Evolutionary conservation across 2,888 invertebrate genomes (phyloP).

Genomic region (Callyntrura sp.): DNA sequence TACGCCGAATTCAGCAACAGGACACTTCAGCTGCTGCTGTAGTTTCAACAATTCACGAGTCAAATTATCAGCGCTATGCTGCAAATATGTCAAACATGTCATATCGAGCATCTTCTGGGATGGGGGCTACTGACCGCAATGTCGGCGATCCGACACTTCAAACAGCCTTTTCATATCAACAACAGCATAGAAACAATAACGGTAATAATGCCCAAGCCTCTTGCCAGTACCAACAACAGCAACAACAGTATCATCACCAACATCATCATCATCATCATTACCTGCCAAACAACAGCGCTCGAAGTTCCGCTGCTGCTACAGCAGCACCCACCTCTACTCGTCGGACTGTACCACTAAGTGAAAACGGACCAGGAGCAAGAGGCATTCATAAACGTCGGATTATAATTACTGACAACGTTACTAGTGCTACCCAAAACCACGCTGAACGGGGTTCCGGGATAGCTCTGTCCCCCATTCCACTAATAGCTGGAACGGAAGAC

Average conservation of each 20-base stretch:
- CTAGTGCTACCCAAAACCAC: conserved; percentile 26
- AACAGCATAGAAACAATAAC: neutral
- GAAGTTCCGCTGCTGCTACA: neutral
- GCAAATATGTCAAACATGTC: conserved; percentile 18
- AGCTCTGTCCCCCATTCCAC: conserved; percentile 38
- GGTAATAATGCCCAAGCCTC: neutral
- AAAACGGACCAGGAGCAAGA: neutral
- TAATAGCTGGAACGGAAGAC: conserved; percentile 58
- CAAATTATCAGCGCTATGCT: neutral
- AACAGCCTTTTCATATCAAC: conserved; percentile 32
- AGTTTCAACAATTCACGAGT: no score
- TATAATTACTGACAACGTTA: conserved; percentile 53
- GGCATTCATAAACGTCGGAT: conserved; percentile 24
- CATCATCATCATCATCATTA: neutral
- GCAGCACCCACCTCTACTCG: neutral
- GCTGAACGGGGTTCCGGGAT: conserved; percentile 1
- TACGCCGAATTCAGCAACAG: conserved; percentile 62
- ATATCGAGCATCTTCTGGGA: neutral
- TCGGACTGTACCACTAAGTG: neutral
- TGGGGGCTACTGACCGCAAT: neutral
- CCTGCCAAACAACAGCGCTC: neutral
- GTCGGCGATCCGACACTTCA: neutral
- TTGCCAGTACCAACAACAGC: no score
- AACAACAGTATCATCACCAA: no score
- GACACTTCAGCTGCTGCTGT: neutral